These are phyloP conservation scores for Mermis nigrescens DNA, from an alignment of 2,888 invertebrate species.

Conservation along the genomic window DNA sequence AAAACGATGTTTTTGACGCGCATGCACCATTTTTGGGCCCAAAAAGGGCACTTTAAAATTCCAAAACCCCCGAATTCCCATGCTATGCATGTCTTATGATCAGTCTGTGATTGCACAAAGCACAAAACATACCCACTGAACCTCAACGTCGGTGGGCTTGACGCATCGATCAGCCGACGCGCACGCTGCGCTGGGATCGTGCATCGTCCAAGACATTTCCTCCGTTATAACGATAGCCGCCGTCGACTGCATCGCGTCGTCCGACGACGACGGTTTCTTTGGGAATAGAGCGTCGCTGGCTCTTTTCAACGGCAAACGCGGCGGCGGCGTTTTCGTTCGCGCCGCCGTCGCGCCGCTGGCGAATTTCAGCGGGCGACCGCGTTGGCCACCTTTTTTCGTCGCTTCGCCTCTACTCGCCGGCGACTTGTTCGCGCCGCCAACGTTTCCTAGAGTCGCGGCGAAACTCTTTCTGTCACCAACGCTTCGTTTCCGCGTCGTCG, in stretches of 20 bases:
- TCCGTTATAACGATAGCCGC: not conserved
- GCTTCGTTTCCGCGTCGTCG: not conserved
- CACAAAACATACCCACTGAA: slow-evolving; percentile 12
- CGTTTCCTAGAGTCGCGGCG: not conserved
- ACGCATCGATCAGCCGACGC: slow-evolving; percentile 6
- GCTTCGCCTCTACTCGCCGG: not conserved
- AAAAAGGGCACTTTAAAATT: no score
- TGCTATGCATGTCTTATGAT: no score
- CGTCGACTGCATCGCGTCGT: no score
- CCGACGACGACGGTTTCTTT: no score
- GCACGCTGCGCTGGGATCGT: slow-evolving; percentile 10
- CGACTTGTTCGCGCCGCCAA: not conserved
- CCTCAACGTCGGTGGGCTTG: slow-evolving; percentile 11
- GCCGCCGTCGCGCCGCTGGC: not conserved
- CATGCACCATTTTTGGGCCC: no score
- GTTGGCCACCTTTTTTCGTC: not conserved
- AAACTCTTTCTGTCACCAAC: not conserved
- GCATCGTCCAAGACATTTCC: slow-evolving; percentile 2
- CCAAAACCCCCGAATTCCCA: no score
- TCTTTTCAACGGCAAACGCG: not conserved
- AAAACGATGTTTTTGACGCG: no score
- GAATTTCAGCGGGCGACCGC: not conserved
- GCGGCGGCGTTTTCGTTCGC: not conserved
- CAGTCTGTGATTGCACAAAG: no score
- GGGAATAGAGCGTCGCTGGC: no score